Conservation (phyloP, 2,888 invertebrate species). For the Ctenicera cuprea region DNA sequence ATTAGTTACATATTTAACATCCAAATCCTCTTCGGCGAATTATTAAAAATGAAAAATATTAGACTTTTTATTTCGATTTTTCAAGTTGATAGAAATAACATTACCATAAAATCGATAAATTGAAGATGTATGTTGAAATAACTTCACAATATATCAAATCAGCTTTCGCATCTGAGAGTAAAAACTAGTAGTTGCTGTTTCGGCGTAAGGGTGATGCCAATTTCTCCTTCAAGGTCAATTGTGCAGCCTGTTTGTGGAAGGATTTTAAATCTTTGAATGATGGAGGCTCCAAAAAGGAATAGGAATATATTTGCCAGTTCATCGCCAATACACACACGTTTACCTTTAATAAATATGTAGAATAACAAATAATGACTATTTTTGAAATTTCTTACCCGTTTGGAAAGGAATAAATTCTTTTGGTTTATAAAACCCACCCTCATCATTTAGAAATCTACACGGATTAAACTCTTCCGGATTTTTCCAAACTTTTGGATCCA, state of each 20-base stretch:
- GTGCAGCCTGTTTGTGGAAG: conserved; percentile 67
- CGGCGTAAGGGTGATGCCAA: conserved; percentile 85
- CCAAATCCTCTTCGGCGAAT: too few species aligned
- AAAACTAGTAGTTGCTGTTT: conserved; percentile 71
- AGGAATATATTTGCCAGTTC: conserved; percentile 86
- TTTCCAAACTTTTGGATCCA: conserved; percentile 80
- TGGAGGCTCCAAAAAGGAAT: conserved; percentile 78
- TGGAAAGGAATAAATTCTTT: conserved; percentile 89
- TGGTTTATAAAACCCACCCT: conserved; percentile 79
- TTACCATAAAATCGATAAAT: too few species aligned
- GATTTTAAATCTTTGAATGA: conserved; percentile 77
- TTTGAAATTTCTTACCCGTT: conserved; percentile 75
- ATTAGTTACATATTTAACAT: too few species aligned
- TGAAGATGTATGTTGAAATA: too few species aligned
- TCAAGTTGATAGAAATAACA: too few species aligned
- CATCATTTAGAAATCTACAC: conserved; percentile 79
- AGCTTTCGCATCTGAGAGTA: conserved; percentile 12
- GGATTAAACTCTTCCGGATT: conserved; percentile 82
- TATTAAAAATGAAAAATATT: too few species aligned
- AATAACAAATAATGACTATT: conserved; percentile 3
- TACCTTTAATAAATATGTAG: conserved; percentile 75
- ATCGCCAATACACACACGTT: conserved; percentile 90
- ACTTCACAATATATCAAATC: too few species aligned
- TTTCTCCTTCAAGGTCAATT: conserved; percentile 80
- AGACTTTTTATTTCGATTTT: too few species aligned